Evolutionary conservation across 1,140 invertebrate species (phyloP).

Genomic region (Sinella curviseta): DNA sequence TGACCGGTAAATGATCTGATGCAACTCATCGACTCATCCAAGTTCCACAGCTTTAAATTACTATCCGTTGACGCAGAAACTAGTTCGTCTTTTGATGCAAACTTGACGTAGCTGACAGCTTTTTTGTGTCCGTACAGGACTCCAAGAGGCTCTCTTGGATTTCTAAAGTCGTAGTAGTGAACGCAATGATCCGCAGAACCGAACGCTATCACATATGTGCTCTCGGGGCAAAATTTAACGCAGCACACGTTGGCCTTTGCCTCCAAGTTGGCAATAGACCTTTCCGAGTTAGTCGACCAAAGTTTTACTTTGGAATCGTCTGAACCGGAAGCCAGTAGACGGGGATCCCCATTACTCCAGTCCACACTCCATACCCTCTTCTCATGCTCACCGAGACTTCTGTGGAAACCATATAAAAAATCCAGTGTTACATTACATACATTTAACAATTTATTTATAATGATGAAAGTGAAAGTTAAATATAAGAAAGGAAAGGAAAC

Average conservation of each 20-base stretch:
- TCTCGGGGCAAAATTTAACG: conserved; percentile 90
- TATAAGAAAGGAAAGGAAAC: background rate
- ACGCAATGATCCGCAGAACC: conserved; percentile 96
- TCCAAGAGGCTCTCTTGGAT: conserved; percentile 76
- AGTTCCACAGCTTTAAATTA: conserved; percentile 90
- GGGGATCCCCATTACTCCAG: conserved; percentile 89
- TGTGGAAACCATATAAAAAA: conserved; percentile 25
- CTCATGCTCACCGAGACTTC: conserved; percentile 85
- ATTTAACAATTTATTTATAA: conserved; percentile 30
- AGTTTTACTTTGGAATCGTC: conserved; percentile 94
- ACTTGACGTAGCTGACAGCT: conserved; percentile 95
- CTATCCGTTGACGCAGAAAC: conserved; percentile 95
- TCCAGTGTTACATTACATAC: background rate
- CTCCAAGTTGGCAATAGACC: conserved; percentile 83
- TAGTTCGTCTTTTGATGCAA: conserved; percentile 83
- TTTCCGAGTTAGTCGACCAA: conserved; percentile 84
- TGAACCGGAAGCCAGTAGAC: conserved; percentile 87
- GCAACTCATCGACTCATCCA: conserved; percentile 72
- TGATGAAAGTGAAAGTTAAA: background rate
- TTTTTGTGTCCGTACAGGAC: conserved; percentile 91
- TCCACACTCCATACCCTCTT: conserved; percentile 96
- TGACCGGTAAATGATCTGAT: conserved; percentile 88
- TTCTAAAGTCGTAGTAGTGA: conserved; percentile 91
- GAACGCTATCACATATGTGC: conserved; percentile 74
- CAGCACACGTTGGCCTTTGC: conserved; percentile 94